phyloP scores from a whole-genome alignment of 2,797 vertebrate genomes.

The Sebastes oblongus region DNA sequence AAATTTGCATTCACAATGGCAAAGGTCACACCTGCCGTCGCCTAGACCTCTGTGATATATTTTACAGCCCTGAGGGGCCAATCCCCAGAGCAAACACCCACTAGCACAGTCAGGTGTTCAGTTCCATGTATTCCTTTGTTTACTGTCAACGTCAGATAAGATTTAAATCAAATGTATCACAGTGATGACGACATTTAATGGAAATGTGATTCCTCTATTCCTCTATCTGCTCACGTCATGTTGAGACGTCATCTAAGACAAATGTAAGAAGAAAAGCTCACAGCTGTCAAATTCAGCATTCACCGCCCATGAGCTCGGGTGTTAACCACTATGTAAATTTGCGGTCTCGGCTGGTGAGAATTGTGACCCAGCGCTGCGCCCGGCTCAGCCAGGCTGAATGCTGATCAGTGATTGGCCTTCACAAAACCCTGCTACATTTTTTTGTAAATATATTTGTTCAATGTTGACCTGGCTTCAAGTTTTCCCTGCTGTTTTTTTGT shows the following conservation, averaged over 20 bases:
- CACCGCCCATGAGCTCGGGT: neutral
- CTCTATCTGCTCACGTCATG: neutral
- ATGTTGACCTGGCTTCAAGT: conserved; percentile 54
- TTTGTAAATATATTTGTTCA: conserved; percentile 52
- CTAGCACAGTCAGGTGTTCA: neutral
- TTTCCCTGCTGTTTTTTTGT: conserved; percentile 23
- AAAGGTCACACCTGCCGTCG: neutral
- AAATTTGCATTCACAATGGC: neutral
- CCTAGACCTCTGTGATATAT: neutral
- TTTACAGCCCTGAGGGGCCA: neutral
- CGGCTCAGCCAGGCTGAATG: conserved; percentile 27
- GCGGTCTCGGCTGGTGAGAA: conserved; percentile 26
- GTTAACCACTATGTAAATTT: conserved; percentile 30
- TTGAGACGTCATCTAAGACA: neutral
- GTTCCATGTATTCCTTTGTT: neutral
- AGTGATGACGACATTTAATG: neutral
- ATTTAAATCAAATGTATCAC: neutral
- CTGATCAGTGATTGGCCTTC: conserved; percentile 40
- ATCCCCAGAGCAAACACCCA: neutral
- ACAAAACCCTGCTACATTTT: conserved; percentile 27
- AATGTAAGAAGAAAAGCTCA: neutral
- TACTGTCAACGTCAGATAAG: neutral
- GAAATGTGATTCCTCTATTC: neutral
- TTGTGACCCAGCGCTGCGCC: conserved; percentile 9
- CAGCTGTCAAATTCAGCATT: neutral